Conservation (phyloP, 2,113 vertebrate species). For the Carollia perspicillata region DNA sequence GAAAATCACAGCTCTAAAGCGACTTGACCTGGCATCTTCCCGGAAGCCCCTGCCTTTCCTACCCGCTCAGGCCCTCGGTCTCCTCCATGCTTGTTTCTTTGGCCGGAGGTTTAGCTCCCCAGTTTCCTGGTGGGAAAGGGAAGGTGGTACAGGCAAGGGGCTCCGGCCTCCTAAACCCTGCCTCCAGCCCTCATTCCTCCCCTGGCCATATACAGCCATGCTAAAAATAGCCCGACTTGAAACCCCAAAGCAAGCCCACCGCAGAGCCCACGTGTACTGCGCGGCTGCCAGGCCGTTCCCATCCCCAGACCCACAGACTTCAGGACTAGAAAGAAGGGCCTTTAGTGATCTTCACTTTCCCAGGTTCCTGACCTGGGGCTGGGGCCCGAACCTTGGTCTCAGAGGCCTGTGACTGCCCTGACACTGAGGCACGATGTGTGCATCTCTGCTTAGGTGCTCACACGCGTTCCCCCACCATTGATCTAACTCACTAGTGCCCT, state of each 20-base stretch:
- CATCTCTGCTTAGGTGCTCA: fast-evolving
- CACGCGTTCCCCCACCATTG: neutral
- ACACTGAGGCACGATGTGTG: neutral
- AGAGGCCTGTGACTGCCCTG: neutral
- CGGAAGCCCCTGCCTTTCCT: neutral
- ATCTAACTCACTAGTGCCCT: neutral
- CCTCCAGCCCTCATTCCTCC: constrained; percentile 51
- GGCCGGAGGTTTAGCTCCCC: neutral
- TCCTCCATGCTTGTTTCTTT: neutral
- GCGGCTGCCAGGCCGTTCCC: neutral
- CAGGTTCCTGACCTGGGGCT: neutral
- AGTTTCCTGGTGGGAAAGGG: neutral
- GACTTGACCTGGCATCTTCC: neutral
- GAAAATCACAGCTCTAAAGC: neutral
- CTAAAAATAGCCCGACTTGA: constrained; percentile 78
- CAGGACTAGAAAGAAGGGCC: neutral
- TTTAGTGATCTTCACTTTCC: neutral
- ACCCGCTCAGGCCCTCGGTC: too few species aligned
- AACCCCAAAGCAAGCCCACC: neutral
- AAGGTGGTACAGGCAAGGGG: neutral
- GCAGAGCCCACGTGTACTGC: neutral
- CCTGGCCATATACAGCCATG: constrained; percentile 72
- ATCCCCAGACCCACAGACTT: neutral
- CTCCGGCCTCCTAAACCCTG: neutral
- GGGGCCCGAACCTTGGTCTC: neutral